Evolutionary conservation across 2,888 invertebrate genomes (phyloP).

Genomic region (Neoaliturus tenellus): DNA sequence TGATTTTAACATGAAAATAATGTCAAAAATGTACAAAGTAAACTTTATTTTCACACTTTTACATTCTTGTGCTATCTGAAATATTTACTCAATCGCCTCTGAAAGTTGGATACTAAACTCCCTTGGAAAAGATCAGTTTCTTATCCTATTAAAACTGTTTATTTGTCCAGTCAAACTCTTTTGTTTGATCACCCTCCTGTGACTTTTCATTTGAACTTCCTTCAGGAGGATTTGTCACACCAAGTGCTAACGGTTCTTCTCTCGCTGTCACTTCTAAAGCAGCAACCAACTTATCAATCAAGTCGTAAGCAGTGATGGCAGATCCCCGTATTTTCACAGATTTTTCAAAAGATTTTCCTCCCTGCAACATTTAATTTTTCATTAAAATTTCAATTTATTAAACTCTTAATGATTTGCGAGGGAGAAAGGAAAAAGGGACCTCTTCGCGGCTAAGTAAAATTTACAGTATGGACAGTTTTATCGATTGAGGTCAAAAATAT

Average conservation of each 20-base stretch:
- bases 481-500: too few species aligned
- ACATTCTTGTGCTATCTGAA: too few species aligned
- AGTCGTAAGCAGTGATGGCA: constrained; percentile 7
- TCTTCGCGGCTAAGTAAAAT: too few species aligned
- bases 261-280: constrained; percentile 35
- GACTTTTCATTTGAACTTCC: too few species aligned
- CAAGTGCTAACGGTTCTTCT: constrained; percentile 14
- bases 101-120: too few species aligned
- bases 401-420: background rate
- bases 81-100: too few species aligned
- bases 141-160: background rate
- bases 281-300: constrained; percentile 17
- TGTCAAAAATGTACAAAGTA: too few species aligned
- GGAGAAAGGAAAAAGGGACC: too few species aligned
- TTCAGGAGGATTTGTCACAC: background rate
- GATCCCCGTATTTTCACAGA: background rate
- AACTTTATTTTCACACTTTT: too few species aligned
- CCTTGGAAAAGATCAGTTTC: too few species aligned
- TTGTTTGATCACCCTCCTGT: background rate
- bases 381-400: background rate
- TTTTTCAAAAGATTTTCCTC: background rate
- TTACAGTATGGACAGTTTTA: too few species aligned
- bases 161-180: constrained; percentile 36
- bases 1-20: too few species aligned
- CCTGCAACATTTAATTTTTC: background rate